Conservation (phyloP, 2,797 vertebrate genomes). For the Allochrocebus solatus region DNA sequence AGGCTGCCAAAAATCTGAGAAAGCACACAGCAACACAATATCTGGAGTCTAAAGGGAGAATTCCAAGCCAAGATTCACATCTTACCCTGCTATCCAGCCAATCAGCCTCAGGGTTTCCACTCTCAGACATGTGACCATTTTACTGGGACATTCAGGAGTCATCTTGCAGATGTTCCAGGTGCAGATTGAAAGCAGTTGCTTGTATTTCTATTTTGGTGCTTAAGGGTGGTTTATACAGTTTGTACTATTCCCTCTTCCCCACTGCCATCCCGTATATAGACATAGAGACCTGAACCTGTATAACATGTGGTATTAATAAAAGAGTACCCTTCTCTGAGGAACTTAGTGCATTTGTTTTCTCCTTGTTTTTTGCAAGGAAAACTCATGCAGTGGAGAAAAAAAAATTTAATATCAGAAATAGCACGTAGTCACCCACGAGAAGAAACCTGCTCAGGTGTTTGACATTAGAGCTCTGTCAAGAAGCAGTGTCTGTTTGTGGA, state of each 20-base stretch:
- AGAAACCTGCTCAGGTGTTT: neutral
- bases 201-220: neutral
- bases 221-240: neutral
- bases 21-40: neutral
- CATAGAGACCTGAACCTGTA: neutral
- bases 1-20: constrained; percentile 55
- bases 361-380: neutral
- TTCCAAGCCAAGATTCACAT: constrained; percentile 36
- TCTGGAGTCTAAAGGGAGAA: constrained; percentile 33
- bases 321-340: neutral
- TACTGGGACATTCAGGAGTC: neutral
- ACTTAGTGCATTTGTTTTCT: neutral
- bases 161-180: neutral
- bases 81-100: neutral
- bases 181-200: neutral
- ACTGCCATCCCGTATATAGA: neutral
- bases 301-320: neutral
- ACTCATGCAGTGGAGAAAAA: neutral
- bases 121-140: neutral
- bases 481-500: neutral
- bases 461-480: neutral
- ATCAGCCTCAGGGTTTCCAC: neutral
- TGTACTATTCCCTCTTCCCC: neutral
- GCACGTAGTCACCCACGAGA: neutral
- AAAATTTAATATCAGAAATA: constrained; percentile 6